Evolutionary conservation across 1,140 invertebrate species (phyloP), one percentile per base, ranked within the genome.

Genomic region (Uloborus diversus): DNA sequence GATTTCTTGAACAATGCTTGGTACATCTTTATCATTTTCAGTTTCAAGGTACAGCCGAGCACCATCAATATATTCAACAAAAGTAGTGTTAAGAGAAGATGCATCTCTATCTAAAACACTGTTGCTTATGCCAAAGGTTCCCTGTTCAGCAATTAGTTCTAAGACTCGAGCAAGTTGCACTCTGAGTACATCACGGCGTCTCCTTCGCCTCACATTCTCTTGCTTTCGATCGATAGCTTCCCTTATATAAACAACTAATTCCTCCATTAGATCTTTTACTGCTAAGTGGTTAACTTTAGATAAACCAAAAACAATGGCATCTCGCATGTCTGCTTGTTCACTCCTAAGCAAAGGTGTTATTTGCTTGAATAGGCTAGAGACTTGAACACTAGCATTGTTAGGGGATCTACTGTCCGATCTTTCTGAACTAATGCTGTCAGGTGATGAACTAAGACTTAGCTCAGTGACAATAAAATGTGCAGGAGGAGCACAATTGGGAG

Each of bases 161-260:
- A 99, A 89, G 79, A 98, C 92, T 84, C 93, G 92, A 56, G 97
- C 94, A 57, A 99, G 87, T 82, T 97, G 94, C 30, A 98, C 88
- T 65, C 98, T 89, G n/a, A 99, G 87, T 17, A 96, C 93, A 87
- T 99, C 98, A 79, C 96, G 90, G 65, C 97, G 89, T 73, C 96
- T 88, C 23, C 97, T 87, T 49, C 96, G 89, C 37, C 96, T 88
- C 89, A 99, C 94, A 85, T 97, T 99, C 86, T 99, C 98, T 86
- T 98, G 94, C 86, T 99, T 99, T 28, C 95, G 90, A 86, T 99
- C 98, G n/a, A 98, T 93, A 1, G 96, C 95, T 87, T 99, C 98
- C 32, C 96, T 91, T 64, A 99, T 92, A 81, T 94, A 93, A 2
- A 92, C 90, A 11, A 95, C 90, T 25, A 99, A 85, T 87, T 99